Base-by-base conservation (phyloP, 2,113 vertebrate species). In the Damaliscus lunatus region DNA sequence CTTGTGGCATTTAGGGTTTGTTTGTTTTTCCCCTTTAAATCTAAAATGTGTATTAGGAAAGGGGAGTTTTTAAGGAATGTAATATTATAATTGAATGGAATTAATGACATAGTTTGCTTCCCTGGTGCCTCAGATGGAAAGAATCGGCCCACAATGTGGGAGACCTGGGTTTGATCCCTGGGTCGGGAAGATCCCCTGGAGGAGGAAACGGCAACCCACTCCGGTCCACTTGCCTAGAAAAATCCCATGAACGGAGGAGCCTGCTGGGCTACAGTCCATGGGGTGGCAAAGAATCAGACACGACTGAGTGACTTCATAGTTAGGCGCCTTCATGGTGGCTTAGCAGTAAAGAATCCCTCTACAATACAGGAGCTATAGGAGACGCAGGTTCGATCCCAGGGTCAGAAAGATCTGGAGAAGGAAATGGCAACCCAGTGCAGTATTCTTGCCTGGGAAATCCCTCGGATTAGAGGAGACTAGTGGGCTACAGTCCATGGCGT, bases 81-180 rank as follows among this genome's bases (percentile, higher is more conserved):
- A 48, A 67, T 88, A 80, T 16, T 96, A 50, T 77, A 74, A 43
- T 62, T 74, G 64, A 46, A 27, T 95, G 83, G 29, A 82, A 55
- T 93, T 48, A 92, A 60, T 86, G n/a, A 94, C 48, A 43, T 52
- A 96, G n/a, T 92, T 80, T 57, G 36, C 71, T 43, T 77, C 21
- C 6, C 36, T 43, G 6, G 40, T 77, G 40, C 40, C 40, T 43
- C 71, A 77, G 71, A 13, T 43, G 71, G 36, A 77, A 43, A 77
- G 40, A 77, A 77, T 77, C 11, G 3, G 11, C 36, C 12, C 12
- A 43, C 36, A 43, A 1, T 14, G 12, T 43, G 12, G 36, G 71
- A 77, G 11, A 43, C 71, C 21, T 43, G 40, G 40, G 23, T 77
- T 77, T 43, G 40, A 43, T 77, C 40, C 23, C 23, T 14, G 71